Evolutionary conservation across 2,888 invertebrate species (phyloP), one percentile per base, ranked within the genome.

Genomic region (Volucella inflata): DNA sequence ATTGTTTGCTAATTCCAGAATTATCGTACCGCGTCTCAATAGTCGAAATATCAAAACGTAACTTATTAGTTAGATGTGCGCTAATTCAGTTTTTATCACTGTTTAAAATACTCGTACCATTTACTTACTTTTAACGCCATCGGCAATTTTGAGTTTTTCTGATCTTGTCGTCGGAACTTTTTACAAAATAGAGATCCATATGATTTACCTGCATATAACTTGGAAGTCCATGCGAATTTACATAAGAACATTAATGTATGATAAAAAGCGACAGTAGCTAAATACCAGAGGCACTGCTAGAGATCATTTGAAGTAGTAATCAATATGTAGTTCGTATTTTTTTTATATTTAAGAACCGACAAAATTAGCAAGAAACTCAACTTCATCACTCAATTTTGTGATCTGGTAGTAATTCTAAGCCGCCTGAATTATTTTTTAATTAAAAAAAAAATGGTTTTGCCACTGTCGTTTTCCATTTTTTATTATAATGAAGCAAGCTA

Each of bases 161-260:
- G 53, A 53, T 57, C 36, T 36, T 36, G 46, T 50, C 10, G 38
- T 17, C 11, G 75, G 75, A 53, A 75, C 53, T 57, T 65, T 50
- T 2, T 62, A 62, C n/a, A 51, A 48, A 38, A 38, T 21, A 65
- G 36, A 0, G 14, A 30, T 8, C 8, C 6, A 53, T 53, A 16
- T 53, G 53, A 30, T 30, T 30, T 30, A 30, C 6, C 6, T 6
- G 6, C 30, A 16, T 16, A 53, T 53, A 17, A 53, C 53, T 9
- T 17, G 6, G 3, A 51, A 51, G 17, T n/a, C 51, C 51, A 51
- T 51, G 10, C 0, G 14, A 44, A 10, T 44, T 44, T 44, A n/a
- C 9, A 44, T 44, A 44, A 44, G 10, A 10, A 10, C 53, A 53
- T 53, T 6, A 4, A 30, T 17, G 16, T 1, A 9, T 8, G 17